A percentile compares a stretch with the other conserved stretches of the same genome.
Conservation (phyloP, 2,797 vertebrate species). For the Gallirallus australis region DNA sequence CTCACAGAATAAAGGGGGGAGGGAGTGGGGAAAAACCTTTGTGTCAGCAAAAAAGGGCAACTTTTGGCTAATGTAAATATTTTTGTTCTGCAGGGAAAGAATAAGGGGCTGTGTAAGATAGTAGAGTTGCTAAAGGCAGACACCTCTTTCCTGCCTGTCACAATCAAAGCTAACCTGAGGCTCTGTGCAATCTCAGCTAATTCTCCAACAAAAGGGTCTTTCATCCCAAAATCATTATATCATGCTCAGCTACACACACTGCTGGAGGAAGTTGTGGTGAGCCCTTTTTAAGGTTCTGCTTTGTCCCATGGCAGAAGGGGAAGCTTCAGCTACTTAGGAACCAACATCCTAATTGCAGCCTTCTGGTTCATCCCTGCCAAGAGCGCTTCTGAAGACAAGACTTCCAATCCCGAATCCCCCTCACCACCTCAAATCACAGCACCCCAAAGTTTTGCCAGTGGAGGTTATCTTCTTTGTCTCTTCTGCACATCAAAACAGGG, state of each 20-base stretch:
- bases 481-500: not conserved
- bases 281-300: not conserved
- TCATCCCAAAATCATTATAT: constrained; percentile 5
- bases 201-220: not conserved
- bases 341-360: not conserved
- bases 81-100: not conserved
- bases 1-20: not conserved
- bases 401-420: not conserved
- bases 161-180: not conserved
- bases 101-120: not conserved
- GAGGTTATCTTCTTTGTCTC: not conserved
- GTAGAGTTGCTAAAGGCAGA: not conserved
- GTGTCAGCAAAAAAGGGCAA: not conserved
- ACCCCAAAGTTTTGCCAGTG: not conserved
- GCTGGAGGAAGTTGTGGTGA: not conserved
- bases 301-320: not conserved
- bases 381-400: not conserved
- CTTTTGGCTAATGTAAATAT: not conserved
- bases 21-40: not conserved
- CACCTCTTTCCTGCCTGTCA: not conserved
- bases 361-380: not conserved
- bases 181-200: not conserved
- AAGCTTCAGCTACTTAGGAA: not conserved
- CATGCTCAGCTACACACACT: not conserved
- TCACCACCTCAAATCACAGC: not conserved